Evolutionary conservation across 2,113 vertebrate genomes (phyloP).

Genomic region (Menidia beryllina): DNA sequence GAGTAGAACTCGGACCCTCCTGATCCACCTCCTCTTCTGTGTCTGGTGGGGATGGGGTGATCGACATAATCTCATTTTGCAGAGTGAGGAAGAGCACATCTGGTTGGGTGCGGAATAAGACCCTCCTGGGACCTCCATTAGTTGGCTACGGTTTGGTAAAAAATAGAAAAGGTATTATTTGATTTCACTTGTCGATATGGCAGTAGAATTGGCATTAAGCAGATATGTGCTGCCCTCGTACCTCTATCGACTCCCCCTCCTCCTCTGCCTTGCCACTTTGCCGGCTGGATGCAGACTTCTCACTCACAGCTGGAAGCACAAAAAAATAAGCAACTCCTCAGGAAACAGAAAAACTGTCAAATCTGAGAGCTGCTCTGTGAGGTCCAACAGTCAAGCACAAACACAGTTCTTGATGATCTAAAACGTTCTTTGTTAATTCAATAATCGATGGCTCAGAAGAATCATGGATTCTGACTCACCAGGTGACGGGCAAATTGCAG

Average conservation of each 20-base stretch:
- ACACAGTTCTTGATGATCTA: not conserved
- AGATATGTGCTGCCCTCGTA: constrained; percentile 14
- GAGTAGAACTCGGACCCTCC: constrained; percentile 20
- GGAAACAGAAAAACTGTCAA: not conserved
- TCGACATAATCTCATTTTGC: constrained; percentile 45
- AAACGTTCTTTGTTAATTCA: not conserved
- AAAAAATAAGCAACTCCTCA: not conserved
- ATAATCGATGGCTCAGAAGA: not conserved
- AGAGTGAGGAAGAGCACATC: constrained; percentile 77
- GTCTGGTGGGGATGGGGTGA: constrained; percentile 37
- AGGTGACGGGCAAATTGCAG: constrained; percentile 56
- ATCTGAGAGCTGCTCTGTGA: not conserved
- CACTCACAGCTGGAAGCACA: constrained; percentile 58
- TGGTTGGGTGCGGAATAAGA: constrained; percentile 81
- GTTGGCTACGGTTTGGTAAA: constrained; percentile 48
- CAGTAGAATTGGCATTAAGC: not conserved
- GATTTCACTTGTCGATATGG: not conserved
- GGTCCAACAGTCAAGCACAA: not conserved
- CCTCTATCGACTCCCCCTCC: constrained; percentile 63
- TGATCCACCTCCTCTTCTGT: constrained; percentile 53
- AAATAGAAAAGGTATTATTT: too few species aligned
- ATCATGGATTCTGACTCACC: constrained; percentile 72
- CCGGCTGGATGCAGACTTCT: constrained; percentile 48
- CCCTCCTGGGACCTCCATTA: constrained; percentile 66
- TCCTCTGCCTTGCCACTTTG: constrained; percentile 28